Percentiles rank a stretch among this genome's conserved stretches.
phyloP scores from a whole-genome alignment of 2,797 vertebrate species.

The Tauraco hartlaubi region DNA sequence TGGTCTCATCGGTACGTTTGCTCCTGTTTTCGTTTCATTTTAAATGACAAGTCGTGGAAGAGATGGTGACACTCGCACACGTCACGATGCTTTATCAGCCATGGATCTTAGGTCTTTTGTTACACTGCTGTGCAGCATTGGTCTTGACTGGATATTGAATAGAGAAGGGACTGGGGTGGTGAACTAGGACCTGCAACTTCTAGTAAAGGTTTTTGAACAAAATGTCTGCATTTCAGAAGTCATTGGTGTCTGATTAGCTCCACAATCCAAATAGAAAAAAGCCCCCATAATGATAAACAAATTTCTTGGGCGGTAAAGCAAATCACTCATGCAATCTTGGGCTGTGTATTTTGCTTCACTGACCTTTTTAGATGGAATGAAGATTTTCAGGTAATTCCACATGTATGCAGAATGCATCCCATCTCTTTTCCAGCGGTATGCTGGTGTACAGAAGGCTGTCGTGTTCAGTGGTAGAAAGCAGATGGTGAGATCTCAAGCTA shows the following conservation, averaged over 20 bases:
- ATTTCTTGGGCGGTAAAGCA: background rate
- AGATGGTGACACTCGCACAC: background rate
- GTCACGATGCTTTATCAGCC: background rate
- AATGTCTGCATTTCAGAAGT: background rate
- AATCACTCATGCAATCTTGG: background rate
- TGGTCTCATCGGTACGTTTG: slow-evolving; percentile 85
- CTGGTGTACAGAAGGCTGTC: background rate
- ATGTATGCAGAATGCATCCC: background rate
- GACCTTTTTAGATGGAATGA: background rate
- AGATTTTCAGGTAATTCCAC: background rate
- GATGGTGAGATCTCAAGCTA: background rate
- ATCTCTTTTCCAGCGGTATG: background rate
- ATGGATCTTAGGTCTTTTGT: background rate
- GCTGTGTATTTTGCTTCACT: background rate
- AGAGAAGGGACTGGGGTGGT: background rate
- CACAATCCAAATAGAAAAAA: background rate
- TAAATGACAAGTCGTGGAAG: background rate
- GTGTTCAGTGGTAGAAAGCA: background rate
- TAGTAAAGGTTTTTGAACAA: background rate
- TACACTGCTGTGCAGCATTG: background rate
- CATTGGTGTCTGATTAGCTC: background rate
- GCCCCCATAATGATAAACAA: background rate
- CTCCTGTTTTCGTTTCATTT: background rate
- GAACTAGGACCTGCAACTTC: background rate
- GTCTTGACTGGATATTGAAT: background rate